Conservation (phyloP, 30 jellyfish, hydroid and myxozoan genomes). For the Aurelia coerulea region DNA sequence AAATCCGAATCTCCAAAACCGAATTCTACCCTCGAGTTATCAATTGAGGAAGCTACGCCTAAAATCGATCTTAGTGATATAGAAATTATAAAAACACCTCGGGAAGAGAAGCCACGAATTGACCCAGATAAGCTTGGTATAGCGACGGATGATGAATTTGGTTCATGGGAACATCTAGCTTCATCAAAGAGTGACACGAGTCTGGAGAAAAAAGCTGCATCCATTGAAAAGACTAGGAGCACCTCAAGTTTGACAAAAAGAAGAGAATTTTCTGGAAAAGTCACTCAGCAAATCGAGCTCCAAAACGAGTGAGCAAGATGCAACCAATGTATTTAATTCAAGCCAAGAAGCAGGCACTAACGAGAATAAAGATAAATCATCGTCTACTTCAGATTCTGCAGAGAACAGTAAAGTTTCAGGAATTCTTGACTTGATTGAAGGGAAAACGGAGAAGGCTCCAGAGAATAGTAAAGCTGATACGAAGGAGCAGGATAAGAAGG, state of each 20-base stretch:
- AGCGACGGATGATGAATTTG: conserved; percentile 25
- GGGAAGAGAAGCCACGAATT: conserved; percentile 4
- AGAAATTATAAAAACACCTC: conserved; percentile 17
- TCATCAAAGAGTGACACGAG: conserved; percentile 6
- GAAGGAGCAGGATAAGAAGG: neutral
- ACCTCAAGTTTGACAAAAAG: neutral
- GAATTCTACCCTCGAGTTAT: neutral
- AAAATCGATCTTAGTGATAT: conserved; percentile 21
- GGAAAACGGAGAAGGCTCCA: conserved; percentile 20
- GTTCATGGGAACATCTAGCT: conserved; percentile 61
- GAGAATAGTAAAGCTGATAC: neutral
- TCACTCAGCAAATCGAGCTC: neutral
- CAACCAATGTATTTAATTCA: neutral
- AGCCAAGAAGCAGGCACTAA: neutral
- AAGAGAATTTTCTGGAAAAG: neutral
- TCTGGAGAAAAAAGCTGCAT: neutral
- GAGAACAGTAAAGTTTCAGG: conserved; percentile 17
- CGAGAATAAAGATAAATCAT: neutral
- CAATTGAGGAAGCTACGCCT: neutral
- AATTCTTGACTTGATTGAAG: conserved; percentile 50
- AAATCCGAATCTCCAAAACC: neutral
- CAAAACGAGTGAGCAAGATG: neutral
- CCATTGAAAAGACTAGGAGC: neutral
- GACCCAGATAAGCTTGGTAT: neutral
- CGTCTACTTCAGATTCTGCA: neutral